Evolutionary conservation across 1,140 invertebrate species (phyloP), one percentile per base, ranked within the genome.

Genomic region (Drosophila grimshawi): DNA sequence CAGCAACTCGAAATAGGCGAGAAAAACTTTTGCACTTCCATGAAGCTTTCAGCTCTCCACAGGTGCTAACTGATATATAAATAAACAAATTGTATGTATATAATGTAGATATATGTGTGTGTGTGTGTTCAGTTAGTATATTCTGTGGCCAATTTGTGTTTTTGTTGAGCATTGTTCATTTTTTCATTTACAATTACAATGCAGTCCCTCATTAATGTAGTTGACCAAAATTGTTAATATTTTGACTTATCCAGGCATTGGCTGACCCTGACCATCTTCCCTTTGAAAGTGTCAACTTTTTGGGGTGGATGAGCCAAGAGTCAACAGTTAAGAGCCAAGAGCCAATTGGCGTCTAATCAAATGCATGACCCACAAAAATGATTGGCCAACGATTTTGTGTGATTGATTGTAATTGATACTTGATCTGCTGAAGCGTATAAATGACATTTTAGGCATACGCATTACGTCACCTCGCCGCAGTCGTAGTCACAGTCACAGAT

Each of bases 351-450:
- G 27, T 32, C 55, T n/a, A 55, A 8, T 53, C 61, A 60, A 41
- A 60, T 62, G 64, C 57, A 68, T 86, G 81, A 86, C 81, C 81
- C 81, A 86, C 68, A 81, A 86, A 71, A 70, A 11, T 75, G 57
- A 43, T 69, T 56, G 3, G 71, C 71, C 65, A 67, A 7, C 39
- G 55, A 65, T 64, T 78, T 80, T 78, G 64, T 66, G 39, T 75
- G 68, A 67, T 60, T 76, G 78, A 76, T 86, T 86, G 83, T 88
- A 86, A 86, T 86, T 86, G 79, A 86, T 86, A 86, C 82, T 88
- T 88, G 82, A 88, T 86, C 79, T 88, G 83, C 75, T 78, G 83
- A 71, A 86, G 82, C 82, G 83, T 76, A 86, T 88, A 86, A 86
- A 86, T 56, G 82, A 79, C 82, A 86, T 83, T 86, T 86, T 86